Base-by-base conservation (phyloP, 2,888 invertebrate species). In the Halictus ligatus region DNA sequence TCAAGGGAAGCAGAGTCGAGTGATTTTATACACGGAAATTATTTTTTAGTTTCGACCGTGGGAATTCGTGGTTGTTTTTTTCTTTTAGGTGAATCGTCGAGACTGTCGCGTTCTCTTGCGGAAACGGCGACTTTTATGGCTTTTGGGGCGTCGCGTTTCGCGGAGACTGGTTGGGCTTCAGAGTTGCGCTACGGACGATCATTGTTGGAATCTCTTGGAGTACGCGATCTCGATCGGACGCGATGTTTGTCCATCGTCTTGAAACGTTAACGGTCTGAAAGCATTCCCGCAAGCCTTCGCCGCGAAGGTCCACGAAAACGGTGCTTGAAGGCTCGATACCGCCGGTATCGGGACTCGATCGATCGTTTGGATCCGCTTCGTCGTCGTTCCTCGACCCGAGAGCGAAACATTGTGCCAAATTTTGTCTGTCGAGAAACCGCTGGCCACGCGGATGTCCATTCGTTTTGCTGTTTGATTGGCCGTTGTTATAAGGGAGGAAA, bases 211-310 rank as follows among this genome's bases (percentile, higher is more conserved):
- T 48, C 40, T 83, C 46, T 71, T 80, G 40, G 71, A 73, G 21
- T 40, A 29, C 2, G 69, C 71, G 18, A 12, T 15, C 48, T n/a
- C 5, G 60, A 72, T 75, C 60, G 13, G 75, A 67, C 76, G 77
- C 76, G 77, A 58, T 76, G 48, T 15, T 29, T 67, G n/a, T 85
- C 79, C 58, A 79, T 81, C 79, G 75, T 77, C 43, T 73, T 80
- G 67, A 87, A 81, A 81, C 86, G 77, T 80, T 84, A 80, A 83
- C 86, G 67, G 78, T 75, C 40, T 71, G 85, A 86, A 88, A 87
- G 89, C 89, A 90, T 89, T 91, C 89, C 86, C 83, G 86, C 78
- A 3, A 8, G 71, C 35, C 40, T 10, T 40, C 71, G 60, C 43
- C 72, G 7, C 76, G 50, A 58, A 48, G 35, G n/a, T 67, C 25